Percentiles rank a stretch among this genome's conserved stretches.
These are phyloP conservation scores for Lithobates sylvaticus DNA, from an alignment of 2,797 vertebrate species.

Conservation along the genomic window DNA sequence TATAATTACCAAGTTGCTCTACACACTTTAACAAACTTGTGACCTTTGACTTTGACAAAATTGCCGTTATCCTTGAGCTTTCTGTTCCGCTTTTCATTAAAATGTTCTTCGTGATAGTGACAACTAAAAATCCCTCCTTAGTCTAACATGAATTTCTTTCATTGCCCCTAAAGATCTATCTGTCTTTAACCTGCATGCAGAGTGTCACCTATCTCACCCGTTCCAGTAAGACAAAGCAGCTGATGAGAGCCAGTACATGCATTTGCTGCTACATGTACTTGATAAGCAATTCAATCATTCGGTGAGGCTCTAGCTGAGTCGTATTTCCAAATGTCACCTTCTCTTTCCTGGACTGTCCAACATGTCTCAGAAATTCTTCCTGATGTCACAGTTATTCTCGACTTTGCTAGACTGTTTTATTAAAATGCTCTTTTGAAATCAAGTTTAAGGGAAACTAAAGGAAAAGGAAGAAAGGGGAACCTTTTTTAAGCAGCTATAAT, in stretches of 20 bases:
- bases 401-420: not conserved
- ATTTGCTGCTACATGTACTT: conserved; percentile 14
- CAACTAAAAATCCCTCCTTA: conserved; percentile 55
- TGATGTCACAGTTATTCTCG: not conserved
- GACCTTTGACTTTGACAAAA: not conserved
- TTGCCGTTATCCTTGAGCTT: conserved; percentile 21
- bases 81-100: conserved; percentile 21
- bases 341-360: conserved; percentile 34
- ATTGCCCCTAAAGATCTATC: conserved; percentile 41
- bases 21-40: no score
- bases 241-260: conserved; percentile 5
- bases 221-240: conserved; percentile 31
- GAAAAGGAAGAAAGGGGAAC: not conserved
- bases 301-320: conserved; percentile 16
- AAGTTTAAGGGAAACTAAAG: not conserved
- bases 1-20: no score
- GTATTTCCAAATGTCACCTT: conserved; percentile 43
- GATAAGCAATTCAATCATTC: conserved; percentile 49
- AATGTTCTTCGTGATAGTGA: conserved; percentile 33
- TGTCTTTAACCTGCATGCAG: conserved; percentile 46
- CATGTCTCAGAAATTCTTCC: conserved; percentile 20
- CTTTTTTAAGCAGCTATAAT: not conserved
- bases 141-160: conserved; percentile 19
- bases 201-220: conserved; percentile 17
- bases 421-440: not conserved